Evolutionary conservation across 2,888 invertebrate genomes (phyloP).

Genomic region (Melipona beecheii): DNA sequence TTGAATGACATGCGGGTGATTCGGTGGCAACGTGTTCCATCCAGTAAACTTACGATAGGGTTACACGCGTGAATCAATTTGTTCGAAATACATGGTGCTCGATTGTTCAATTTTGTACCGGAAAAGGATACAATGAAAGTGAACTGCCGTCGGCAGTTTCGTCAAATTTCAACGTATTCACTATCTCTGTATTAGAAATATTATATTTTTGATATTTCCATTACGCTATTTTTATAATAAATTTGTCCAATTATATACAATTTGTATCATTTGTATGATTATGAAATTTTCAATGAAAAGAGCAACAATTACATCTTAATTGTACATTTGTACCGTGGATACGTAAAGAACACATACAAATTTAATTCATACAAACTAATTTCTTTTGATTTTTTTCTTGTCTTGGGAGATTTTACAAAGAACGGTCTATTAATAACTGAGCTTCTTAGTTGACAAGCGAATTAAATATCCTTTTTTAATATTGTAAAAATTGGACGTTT

Average conservation of each 20-base stretch:
- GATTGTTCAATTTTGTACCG: not conserved
- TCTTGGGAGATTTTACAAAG: not conserved
- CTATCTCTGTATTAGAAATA: not conserved
- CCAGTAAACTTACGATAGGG: not conserved
- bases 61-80: not conserved
- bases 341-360: not conserved
- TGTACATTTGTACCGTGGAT: not conserved
- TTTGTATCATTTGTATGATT: not conserved
- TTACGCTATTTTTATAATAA: not conserved
- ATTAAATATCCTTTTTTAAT: too few relatives aligned
- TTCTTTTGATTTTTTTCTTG: not conserved
- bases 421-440: not conserved
- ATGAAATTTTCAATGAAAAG: not conserved
- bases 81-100: not conserved
- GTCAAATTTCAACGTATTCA: not conserved
- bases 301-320: constrained; percentile 6
- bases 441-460: too few relatives aligned
- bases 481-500: too few relatives aligned
- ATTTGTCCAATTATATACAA: not conserved
- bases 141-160: not conserved
- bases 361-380: not conserved
- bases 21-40: constrained; percentile 14
- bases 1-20: constrained; percentile 70
- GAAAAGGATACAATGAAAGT: not conserved
- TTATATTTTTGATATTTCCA: not conserved